These are phyloP conservation scores for Dione juno DNA, from an alignment of 2,888 invertebrate species.

Conservation along the genomic window DNA sequence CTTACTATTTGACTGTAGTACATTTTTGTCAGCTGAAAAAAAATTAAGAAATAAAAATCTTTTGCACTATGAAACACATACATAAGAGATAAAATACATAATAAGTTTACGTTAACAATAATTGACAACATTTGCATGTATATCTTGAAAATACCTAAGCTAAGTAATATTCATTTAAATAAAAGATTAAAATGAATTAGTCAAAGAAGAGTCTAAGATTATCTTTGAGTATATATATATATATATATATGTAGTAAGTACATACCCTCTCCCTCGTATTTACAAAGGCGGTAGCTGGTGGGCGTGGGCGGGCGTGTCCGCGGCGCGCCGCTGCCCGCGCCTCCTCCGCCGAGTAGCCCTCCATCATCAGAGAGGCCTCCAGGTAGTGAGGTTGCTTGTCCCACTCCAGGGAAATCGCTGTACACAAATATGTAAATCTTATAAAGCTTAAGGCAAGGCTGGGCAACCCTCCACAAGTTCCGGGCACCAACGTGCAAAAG, in stretches of 20 bases:
- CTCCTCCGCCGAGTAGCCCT: constrained; percentile 84
- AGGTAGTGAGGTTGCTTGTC: constrained; percentile 84
- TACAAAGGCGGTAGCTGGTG: constrained; percentile 80
- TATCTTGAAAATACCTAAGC: too few relatives aligned
- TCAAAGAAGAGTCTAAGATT: too few relatives aligned
- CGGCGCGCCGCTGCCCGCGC: constrained; percentile 75
- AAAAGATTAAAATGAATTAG: too few relatives aligned
- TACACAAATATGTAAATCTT: background rate
- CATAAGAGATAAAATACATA: constrained; percentile 9
- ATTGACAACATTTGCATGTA: too few relatives aligned
- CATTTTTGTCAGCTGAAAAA: constrained; percentile 81
- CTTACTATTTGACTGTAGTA: constrained; percentile 81
- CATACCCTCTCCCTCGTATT: constrained; percentile 77
- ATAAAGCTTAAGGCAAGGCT: too few relatives aligned
- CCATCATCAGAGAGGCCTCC: constrained; percentile 96
- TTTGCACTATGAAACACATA: constrained; percentile 48
- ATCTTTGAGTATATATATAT: too few relatives aligned
- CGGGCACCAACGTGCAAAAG: too few relatives aligned
- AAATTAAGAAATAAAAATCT: constrained; percentile 57
- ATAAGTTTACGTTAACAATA: too few relatives aligned
- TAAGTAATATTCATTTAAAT: too few relatives aligned
- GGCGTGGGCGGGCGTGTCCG: constrained; percentile 72
- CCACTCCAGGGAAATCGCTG: constrained; percentile 84
- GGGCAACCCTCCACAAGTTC: too few relatives aligned
- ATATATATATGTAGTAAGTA: constrained; percentile 45